These are phyloP conservation scores for Pollenia labialis DNA, from an alignment of 2,888 invertebrate species.

Conservation along the genomic window DNA sequence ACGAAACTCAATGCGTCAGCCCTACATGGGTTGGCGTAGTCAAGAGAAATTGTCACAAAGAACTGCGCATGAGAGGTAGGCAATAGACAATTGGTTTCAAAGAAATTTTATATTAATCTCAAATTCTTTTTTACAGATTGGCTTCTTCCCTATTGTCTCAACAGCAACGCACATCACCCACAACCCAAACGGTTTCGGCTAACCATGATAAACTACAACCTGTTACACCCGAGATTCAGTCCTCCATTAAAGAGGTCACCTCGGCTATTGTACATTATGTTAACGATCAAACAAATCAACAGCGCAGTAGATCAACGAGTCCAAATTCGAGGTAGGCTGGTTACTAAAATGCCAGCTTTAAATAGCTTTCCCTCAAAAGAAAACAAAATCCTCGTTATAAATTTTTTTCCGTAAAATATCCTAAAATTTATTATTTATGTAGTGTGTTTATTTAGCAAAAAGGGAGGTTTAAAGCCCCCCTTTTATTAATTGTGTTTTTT, in stretches of 20 bases:
- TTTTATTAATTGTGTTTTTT: constrained; percentile 61
- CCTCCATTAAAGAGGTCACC: constrained; percentile 95
- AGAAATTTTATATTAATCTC: neutral
- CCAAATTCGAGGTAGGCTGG: constrained; percentile 83
- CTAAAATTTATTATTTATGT: constrained; percentile 57
- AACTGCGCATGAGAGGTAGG: constrained; percentile 92
- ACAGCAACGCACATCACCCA: constrained; percentile 82
- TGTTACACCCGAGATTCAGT: constrained; percentile 88
- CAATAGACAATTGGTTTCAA: neutral
- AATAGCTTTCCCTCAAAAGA: constrained; percentile 62
- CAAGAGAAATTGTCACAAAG: constrained; percentile 92
- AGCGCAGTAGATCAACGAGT: constrained; percentile 84
- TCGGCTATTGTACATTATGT: constrained; percentile 97
- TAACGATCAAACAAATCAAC: constrained; percentile 88
- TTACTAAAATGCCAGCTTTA: constrained; percentile 62
- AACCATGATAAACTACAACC: constrained; percentile 77
- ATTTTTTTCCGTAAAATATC: constrained; percentile 14
- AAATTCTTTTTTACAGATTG: constrained; percentile 84
- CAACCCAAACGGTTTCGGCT: constrained; percentile 76
- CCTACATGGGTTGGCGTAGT: constrained; percentile 95
- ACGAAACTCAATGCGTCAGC: constrained; percentile 90
- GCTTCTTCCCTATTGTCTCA: constrained; percentile 88
- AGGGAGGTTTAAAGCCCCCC: constrained; percentile 22
- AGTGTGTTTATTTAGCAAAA: constrained; percentile 62
- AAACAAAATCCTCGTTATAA: constrained; percentile 44